These are phyloP conservation scores for Gastrophysa polygoni DNA, from an alignment of 2,888 invertebrate species.

Conservation along the genomic window DNA sequence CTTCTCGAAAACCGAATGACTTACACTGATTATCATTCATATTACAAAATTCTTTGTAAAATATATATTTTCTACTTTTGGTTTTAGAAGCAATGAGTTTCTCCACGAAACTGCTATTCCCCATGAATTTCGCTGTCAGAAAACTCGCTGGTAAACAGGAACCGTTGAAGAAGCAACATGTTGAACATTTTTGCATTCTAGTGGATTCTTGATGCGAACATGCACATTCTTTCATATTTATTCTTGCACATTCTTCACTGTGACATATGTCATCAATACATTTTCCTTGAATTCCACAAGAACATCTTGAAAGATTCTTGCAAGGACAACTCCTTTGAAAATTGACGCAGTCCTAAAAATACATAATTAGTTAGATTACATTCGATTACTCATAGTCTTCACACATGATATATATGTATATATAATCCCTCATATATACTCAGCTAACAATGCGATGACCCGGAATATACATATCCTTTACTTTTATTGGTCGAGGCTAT, in stretches of 20 bases:
- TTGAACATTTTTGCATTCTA: conserved; percentile 24
- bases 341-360: conserved; percentile 56
- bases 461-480: too few species aligned
- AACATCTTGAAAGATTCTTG: conserved; percentile 46
- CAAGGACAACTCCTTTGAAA: conserved; percentile 57
- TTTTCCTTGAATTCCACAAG: conserved; percentile 60
- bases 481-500: too few species aligned
- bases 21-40: conserved; percentile 21
- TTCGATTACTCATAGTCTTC: too few species aligned
- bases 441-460: too few species aligned
- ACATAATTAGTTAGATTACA: not conserved
- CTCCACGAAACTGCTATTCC: not conserved
- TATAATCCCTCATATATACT: too few species aligned
- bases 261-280: conserved; percentile 60
- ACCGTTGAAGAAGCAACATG: conserved; percentile 36
- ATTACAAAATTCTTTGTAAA: conserved; percentile 29
- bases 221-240: conserved; percentile 59
- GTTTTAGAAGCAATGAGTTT: not conserved
- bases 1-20: conserved; percentile 34
- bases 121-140: conserved; percentile 23
- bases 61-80: not conserved
- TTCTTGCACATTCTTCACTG: conserved; percentile 60
- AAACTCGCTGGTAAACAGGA: conserved; percentile 26
- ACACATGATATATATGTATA: too few species aligned
- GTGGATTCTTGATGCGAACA: conserved; percentile 47